Evolutionary conservation across 1,140 invertebrate genomes (phyloP).

Genomic region (Acromyrmex echinatior): DNA sequence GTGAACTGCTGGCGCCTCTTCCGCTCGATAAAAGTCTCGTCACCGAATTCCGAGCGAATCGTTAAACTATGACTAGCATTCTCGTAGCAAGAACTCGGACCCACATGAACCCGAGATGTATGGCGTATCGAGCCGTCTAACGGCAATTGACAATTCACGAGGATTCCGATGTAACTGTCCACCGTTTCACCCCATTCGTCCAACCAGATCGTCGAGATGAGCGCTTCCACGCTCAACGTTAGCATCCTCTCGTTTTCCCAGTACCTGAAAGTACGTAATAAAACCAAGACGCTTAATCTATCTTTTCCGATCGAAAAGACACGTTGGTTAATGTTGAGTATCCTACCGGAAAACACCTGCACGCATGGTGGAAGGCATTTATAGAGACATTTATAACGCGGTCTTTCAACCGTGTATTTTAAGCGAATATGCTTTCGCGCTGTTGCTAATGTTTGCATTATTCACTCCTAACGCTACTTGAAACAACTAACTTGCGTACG

Average conservation of each 20-base stretch:
- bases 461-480: not conserved
- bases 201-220: conserved; percentile 83
- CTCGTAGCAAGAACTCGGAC: conserved; percentile 76
- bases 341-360: not conserved
- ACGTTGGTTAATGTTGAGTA: conserved; percentile 10
- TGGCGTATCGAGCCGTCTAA: conserved; percentile 56
- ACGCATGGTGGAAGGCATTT: conserved; percentile 2
- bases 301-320: conserved; percentile 10
- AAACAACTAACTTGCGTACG: not conserved
- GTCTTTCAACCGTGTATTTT: conserved; percentile 22
- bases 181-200: conserved; percentile 81
- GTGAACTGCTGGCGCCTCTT: conserved; percentile 85
- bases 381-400: conserved; percentile 29
- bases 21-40: conserved; percentile 6
- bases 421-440: conserved; percentile 37
- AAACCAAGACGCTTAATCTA: conserved; percentile 34
- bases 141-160: conserved; percentile 82
- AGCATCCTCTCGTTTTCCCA: conserved; percentile 69
- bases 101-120: conserved; percentile 78
- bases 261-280: conserved; percentile 75
- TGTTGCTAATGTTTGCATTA: conserved; percentile 30
- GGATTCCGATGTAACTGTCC: conserved; percentile 81
- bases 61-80: conserved; percentile 85
- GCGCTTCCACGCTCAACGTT: conserved; percentile 81
- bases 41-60: conserved; percentile 64